phyloP scores from a whole-genome alignment of 2,797 vertebrate genomes.

The Micrastur ruficollis region DNA sequence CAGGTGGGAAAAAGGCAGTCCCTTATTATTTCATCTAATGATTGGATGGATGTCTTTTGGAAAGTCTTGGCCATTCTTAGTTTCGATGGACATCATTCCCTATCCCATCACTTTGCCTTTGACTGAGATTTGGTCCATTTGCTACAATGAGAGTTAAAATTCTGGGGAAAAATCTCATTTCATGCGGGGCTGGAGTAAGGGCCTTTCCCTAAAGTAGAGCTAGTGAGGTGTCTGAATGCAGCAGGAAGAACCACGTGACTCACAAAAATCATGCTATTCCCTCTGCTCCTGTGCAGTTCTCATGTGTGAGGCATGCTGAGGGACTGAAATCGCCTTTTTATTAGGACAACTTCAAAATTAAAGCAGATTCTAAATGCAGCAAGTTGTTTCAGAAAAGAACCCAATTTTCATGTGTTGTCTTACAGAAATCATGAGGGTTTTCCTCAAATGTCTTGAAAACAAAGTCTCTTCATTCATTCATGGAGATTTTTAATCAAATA shows the following conservation, averaged over 20 bases:
- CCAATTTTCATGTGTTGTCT: background rate
- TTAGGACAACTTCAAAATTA: background rate
- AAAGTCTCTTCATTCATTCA: background rate
- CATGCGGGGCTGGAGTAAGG: background rate
- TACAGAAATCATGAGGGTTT: background rate
- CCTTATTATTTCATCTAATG: background rate
- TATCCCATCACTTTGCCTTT: background rate
- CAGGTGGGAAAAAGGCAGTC: background rate
- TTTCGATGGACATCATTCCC: background rate
- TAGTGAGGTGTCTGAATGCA: background rate
- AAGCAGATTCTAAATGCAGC: background rate
- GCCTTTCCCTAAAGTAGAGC: background rate
- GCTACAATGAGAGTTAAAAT: background rate
- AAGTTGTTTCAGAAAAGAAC: background rate
- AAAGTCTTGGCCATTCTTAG: background rate
- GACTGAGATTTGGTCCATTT: background rate
- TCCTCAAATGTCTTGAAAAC: background rate
- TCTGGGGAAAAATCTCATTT: background rate
- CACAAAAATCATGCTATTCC: background rate
- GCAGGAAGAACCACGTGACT: background rate
- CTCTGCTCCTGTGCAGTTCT: background rate
- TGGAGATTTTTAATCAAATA: background rate
- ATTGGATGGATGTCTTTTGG: background rate
- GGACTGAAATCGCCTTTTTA: background rate
- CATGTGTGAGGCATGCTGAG: background rate